These are phyloP conservation scores for Narcine bancroftii DNA, from an alignment of 2,113 vertebrate species.

Conservation along the genomic window DNA sequence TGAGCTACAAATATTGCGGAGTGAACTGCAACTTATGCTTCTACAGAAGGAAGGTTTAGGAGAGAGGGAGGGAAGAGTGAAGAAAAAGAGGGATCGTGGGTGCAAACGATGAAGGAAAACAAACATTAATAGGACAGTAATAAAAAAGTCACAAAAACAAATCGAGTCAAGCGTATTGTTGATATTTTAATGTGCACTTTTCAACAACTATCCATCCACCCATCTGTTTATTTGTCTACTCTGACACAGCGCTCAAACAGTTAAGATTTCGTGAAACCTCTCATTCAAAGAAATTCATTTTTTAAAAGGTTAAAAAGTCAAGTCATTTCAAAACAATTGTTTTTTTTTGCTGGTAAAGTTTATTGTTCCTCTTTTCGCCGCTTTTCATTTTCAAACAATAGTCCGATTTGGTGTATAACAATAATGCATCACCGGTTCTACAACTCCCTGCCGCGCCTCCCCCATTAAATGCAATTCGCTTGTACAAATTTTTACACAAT, in stretches of 20 bases:
- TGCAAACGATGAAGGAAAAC: neutral
- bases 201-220: neutral
- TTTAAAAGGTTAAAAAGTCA: conserved; percentile 39
- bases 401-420: conserved; percentile 73
- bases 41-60: neutral
- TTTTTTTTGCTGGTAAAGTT: conserved; percentile 80
- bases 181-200: conserved; percentile 19
- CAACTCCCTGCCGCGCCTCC: no score
- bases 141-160: neutral
- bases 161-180: conserved; percentile 27
- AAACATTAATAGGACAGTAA: conserved; percentile 16
- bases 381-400: conserved; percentile 74
- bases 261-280: neutral
- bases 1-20: neutral
- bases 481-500: conserved; percentile 78
- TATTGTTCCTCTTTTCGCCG: conserved; percentile 76
- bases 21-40: neutral
- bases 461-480: conserved; percentile 77
- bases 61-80: neutral
- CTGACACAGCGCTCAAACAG: neutral
- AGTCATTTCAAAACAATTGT: conserved; percentile 52
- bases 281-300: neutral
- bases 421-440: conserved; percentile 69
- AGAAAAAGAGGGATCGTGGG: neutral
- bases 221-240: neutral